These are phyloP conservation scores for Bombus affinis DNA, from an alignment of 1,140 invertebrate genomes.

Conservation along the genomic window DNA sequence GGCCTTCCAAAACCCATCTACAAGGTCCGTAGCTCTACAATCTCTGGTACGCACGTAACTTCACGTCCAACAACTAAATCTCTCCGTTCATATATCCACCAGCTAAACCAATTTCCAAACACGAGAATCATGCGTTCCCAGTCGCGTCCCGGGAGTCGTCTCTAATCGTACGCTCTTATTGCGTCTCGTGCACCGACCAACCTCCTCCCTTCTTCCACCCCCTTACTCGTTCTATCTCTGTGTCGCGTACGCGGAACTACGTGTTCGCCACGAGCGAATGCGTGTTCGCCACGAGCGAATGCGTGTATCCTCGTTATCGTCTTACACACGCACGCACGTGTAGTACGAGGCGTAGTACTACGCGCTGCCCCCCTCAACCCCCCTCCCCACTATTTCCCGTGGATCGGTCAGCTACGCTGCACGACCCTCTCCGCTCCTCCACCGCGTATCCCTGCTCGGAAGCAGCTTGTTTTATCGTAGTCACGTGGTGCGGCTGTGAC, in stretches of 20 bases:
- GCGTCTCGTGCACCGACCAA: conserved; percentile 37
- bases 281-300: conserved; percentile 55
- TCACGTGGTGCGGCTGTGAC: conserved; percentile 66
- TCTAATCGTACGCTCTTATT: conserved; percentile 60
- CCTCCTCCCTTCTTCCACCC: conserved; percentile 25
- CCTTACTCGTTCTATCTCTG: conserved; percentile 8
- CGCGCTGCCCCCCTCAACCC: conserved; percentile 39
- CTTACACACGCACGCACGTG: conserved; percentile 78
- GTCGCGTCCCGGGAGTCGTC: conserved; percentile 39
- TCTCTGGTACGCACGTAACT: neutral
- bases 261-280: conserved; percentile 53
- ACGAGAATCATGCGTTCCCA: conserved; percentile 11
- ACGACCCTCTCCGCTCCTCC: neutral
- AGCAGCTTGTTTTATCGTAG: conserved; percentile 57
- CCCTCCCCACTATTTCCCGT: conserved; percentile 11
- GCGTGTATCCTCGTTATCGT: conserved; percentile 75
- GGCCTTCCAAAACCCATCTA: neutral
- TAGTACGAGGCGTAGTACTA: conserved; percentile 80
- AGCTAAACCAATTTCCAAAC: conserved; percentile 38
- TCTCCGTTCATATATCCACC: conserved; percentile 1
- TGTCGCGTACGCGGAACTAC: conserved; percentile 30
- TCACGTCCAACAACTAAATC: neutral
- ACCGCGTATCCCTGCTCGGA: neutral
- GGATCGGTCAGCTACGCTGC: conserved; percentile 38
- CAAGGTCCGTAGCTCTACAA: neutral